These are phyloP conservation scores for Acromyrmex heyeri DNA, from an alignment of 1,140 invertebrate species.

Conservation along the genomic window DNA sequence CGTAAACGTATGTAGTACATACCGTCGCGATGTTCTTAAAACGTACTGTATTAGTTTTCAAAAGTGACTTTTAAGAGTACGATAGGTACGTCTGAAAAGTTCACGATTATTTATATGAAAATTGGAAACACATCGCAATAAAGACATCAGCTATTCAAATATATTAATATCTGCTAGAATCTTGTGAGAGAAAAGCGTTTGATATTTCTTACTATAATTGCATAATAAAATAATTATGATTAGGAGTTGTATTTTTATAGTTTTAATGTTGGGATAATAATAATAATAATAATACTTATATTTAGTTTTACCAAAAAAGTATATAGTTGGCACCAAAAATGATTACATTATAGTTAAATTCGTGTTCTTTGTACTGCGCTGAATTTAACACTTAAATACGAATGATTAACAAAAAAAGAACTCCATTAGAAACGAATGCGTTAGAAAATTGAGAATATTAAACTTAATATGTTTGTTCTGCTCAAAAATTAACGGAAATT, in stretches of 20 bases:
- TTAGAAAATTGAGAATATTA: neutral
- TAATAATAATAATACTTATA: no score
- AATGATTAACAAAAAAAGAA: neutral
- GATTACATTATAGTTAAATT: no score
- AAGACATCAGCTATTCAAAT: neutral
- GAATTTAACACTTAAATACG: neutral
- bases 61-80: slow-evolving; percentile 7
- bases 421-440: neutral
- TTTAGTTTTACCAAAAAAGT: no score
- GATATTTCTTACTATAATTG: no score
- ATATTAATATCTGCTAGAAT: slow-evolving; percentile 8
- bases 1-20: slow-evolving; percentile 22
- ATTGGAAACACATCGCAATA: neutral
- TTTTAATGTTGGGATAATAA: no score
- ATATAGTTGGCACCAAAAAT: no score
- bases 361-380: neutral
- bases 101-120: neutral
- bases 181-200: neutral
- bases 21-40: slow-evolving; percentile 20
- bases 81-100: neutral
- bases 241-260: no score
- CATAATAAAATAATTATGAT: no score
- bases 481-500: neutral
- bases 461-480: neutral
- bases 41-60: neutral